A percentile compares a stretch with the other conserved stretches of the same genome.
These are phyloP conservation scores for Sarcophaga bullata DNA, from an alignment of 1,140 invertebrate genomes.

Conservation along the genomic window DNA sequence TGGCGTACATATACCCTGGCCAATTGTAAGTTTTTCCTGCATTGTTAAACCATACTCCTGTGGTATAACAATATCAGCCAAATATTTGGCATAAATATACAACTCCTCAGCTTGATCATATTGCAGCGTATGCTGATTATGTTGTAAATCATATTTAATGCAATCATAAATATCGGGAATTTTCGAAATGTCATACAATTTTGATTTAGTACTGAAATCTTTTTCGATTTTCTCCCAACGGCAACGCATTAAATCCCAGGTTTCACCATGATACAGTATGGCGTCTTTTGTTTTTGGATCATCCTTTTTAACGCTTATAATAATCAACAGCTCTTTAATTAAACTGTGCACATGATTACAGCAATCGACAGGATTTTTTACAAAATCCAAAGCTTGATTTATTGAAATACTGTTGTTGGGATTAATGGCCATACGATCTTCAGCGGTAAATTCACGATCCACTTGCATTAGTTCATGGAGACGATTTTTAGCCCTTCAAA, in stretches of 20 bases:
- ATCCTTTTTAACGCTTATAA: constrained; percentile 86
- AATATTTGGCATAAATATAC: constrained; percentile 93
- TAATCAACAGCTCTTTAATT: constrained; percentile 85
- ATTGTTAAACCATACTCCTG: constrained; percentile 98
- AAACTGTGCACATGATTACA: constrained; percentile 90
- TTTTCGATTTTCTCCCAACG: constrained; percentile 99
- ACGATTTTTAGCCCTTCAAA: constrained; percentile 88
- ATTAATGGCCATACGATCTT: constrained; percentile 89
- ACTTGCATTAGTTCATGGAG: constrained; percentile 94
- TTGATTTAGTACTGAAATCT: constrained; percentile 92
- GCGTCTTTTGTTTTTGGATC: constrained; percentile 90
- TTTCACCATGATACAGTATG: constrained; percentile 96
- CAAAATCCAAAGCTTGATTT: constrained; percentile 89
- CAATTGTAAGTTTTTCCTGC: constrained; percentile 96
- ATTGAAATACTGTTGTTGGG: constrained; percentile 89
- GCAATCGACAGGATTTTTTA: constrained; percentile 95
- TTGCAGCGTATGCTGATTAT: constrained; percentile 95
- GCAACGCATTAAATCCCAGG: constrained; percentile 97
- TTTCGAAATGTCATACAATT: constrained; percentile 97
- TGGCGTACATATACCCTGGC: constrained; percentile 97
- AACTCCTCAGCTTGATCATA: constrained; percentile 95
- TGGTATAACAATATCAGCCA: constrained; percentile 98
- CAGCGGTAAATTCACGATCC: constrained; percentile 86
- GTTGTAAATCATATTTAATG: constrained; percentile 98
- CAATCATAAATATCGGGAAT: constrained; percentile 99